Conservation (phyloP, 2,113 vertebrate species). For the Pterocles gutturalis region DNA sequence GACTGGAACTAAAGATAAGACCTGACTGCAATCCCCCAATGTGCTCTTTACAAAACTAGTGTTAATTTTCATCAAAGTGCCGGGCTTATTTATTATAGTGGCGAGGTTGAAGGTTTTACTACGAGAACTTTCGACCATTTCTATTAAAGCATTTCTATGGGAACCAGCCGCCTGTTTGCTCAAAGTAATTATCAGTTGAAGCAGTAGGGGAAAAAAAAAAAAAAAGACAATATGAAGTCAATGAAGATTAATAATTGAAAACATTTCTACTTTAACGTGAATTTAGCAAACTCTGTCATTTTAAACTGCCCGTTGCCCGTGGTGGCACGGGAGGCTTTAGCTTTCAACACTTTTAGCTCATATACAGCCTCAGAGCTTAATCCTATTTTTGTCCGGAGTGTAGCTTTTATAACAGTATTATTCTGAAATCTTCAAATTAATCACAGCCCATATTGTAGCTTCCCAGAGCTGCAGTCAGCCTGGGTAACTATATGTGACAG, state of each 20-base stretch:
- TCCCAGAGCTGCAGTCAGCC: constrained; percentile 51
- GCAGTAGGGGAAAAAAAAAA: background rate
- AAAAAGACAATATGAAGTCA: constrained; percentile 35
- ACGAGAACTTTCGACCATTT: constrained; percentile 73
- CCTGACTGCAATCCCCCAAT: constrained; percentile 83
- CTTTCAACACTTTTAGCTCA: constrained; percentile 73
- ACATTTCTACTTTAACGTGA: background rate
- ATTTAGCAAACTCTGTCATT: constrained; percentile 24
- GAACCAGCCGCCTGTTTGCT: constrained; percentile 52
- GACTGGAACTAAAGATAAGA: constrained; percentile 96
- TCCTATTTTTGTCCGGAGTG: constrained; percentile 76
- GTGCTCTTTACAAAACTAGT: constrained; percentile 86
- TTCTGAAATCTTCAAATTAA: constrained; percentile 75
- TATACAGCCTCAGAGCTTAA: constrained; percentile 74
- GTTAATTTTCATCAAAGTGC: constrained; percentile 87
- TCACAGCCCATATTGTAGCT: constrained; percentile 56
- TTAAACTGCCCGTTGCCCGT: background rate
- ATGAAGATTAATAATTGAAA: constrained; percentile 48
- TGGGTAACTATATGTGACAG: constrained; percentile 30
- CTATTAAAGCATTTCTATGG: constrained; percentile 68
- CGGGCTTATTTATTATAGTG: constrained; percentile 74
- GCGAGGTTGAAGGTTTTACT: constrained; percentile 72
- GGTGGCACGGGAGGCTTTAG: constrained; percentile 32
- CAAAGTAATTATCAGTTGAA: constrained; percentile 69
- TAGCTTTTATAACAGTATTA: constrained; percentile 73